These are phyloP conservation scores for Eupithecia inturbata DNA, from an alignment of 2,888 invertebrate species.

Conservation along the genomic window DNA sequence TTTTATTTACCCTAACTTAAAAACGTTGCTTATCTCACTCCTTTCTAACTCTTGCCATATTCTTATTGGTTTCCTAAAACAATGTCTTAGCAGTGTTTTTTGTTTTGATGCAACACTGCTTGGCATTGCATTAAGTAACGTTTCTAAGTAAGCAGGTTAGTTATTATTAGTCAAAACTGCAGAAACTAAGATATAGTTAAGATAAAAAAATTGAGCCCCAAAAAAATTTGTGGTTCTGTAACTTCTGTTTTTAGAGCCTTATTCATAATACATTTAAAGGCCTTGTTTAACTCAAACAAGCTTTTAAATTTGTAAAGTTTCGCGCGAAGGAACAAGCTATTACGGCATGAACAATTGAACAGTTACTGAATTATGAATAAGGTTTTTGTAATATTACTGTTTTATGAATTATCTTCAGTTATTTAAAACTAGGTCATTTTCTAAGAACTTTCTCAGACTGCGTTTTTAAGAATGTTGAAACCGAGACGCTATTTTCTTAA, in stretches of 20 bases:
- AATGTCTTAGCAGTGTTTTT: neutral
- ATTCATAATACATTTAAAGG: neutral
- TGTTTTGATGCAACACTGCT: neutral
- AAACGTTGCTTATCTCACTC: neutral
- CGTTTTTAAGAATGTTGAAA: slow-evolving; percentile 12
- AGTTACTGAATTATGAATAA: slow-evolving; percentile 2
- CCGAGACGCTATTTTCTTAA: slow-evolving; percentile 32
- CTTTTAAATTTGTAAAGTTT: neutral
- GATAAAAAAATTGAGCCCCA: slow-evolving; percentile 6
- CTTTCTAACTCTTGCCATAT: neutral
- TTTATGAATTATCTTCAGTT: neutral
- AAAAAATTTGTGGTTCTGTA: neutral
- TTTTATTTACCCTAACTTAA: neutral
- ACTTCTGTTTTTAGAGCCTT: neutral
- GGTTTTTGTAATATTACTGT: neutral
- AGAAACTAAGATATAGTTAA: neutral
- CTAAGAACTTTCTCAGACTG: slow-evolving; percentile 8
- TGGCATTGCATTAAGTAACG: neutral
- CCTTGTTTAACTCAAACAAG: neutral
- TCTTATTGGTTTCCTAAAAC: neutral
- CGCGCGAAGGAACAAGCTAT: neutral
- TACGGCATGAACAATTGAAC: neutral
- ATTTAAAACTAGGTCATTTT: neutral
- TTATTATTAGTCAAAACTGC: neutral
- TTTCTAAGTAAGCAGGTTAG: neutral